These are phyloP conservation scores for Thinocorus orbignyianus DNA, from an alignment of 2,113 vertebrate genomes.

Conservation along the genomic window DNA sequence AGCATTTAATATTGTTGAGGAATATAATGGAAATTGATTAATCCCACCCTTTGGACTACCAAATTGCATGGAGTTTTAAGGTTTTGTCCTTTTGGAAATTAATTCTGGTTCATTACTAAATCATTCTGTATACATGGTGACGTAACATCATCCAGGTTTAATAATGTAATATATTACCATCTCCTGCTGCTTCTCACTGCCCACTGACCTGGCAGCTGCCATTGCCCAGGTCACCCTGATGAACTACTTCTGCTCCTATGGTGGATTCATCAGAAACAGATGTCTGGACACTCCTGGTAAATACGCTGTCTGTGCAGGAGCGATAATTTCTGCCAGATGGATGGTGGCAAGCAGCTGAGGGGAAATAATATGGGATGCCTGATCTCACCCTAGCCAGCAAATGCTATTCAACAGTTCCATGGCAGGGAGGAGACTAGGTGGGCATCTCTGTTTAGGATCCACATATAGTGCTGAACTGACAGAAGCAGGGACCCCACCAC, in stretches of 20 bases:
- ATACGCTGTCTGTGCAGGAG: neutral
- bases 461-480: neutral
- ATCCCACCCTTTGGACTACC: neutral
- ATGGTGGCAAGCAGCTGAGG: neutral
- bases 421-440: neutral
- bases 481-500: neutral
- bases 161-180: neutral
- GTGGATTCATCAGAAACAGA: neutral
- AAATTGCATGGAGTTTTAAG: neutral
- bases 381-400: neutral
- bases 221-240: neutral
- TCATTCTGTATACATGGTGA: neutral
- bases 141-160: neutral
- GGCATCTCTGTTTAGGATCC: neutral
- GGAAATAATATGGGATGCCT: neutral
- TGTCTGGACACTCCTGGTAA: neutral
- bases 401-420: neutral
- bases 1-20: neutral
- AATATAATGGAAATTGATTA: neutral
- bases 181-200: neutral
- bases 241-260: neutral
- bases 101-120: neutral
- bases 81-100: neutral
- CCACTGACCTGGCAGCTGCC: neutral
- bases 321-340: neutral